Evolutionary conservation across 2,888 invertebrate genomes (phyloP).

Genomic region (Cephus sareptanus): DNA sequence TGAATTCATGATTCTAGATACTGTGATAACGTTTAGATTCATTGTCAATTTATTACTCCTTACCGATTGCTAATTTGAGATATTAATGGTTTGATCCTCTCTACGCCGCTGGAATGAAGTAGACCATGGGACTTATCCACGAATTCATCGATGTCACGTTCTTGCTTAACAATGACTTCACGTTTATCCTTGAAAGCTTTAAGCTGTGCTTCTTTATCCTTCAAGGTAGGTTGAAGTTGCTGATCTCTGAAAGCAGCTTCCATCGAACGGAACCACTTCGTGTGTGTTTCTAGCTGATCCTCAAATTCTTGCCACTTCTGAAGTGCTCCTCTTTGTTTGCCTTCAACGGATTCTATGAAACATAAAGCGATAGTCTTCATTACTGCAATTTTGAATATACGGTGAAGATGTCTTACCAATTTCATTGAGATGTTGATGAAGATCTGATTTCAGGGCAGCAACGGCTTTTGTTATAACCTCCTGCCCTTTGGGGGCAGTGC

Average conservation of each 20-base stretch:
- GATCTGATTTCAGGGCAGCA: slow-evolving; percentile 74
- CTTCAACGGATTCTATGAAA: slow-evolving; percentile 71
- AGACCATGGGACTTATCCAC: slow-evolving; percentile 90
- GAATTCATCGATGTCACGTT: slow-evolving; percentile 88
- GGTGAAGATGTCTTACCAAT: slow-evolving; percentile 66
- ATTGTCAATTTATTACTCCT: slow-evolving; percentile 2
- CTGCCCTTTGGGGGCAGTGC: slow-evolving; percentile 85
- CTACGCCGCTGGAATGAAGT: slow-evolving; percentile 85
- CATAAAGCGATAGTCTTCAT: not conserved
- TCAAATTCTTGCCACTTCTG: slow-evolving; percentile 92
- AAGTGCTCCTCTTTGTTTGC: slow-evolving; percentile 79
- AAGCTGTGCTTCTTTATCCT: slow-evolving; percentile 84
- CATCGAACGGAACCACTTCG: slow-evolving; percentile 87
- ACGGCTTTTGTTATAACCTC: slow-evolving; percentile 80
- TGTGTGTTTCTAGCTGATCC: slow-evolving; percentile 80
- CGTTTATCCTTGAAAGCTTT: slow-evolving; percentile 79
- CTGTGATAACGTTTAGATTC: not conserved
- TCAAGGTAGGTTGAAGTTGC: slow-evolving; percentile 81
- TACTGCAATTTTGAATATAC: slow-evolving; percentile 1
- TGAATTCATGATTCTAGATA: not conserved
- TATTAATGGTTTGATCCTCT: slow-evolving; percentile 86
- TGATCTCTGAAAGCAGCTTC: slow-evolving; percentile 90
- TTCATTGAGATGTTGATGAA: slow-evolving; percentile 76
- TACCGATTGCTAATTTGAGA: slow-evolving; percentile 88
- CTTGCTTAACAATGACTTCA: slow-evolving; percentile 81